Percentiles rank a stretch among this genome's conserved stretches.
Evolutionary conservation across 1,140 invertebrate species (phyloP).

Genomic region (Drosophila jambulina): DNA sequence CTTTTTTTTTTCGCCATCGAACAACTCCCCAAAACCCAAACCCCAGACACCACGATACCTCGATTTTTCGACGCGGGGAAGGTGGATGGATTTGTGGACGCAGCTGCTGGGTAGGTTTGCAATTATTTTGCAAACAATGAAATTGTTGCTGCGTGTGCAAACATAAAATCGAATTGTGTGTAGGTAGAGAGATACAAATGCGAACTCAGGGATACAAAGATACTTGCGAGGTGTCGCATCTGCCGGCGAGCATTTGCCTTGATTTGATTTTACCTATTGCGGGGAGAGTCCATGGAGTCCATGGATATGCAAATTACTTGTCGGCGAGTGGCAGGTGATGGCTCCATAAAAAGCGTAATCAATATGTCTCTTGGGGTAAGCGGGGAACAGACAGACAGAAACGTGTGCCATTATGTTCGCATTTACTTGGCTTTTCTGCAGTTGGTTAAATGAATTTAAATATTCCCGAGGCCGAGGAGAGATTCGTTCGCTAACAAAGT

Average conservation of each 20-base stretch:
- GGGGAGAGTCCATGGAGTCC: conserved; percentile 49
- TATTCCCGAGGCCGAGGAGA: not conserved
- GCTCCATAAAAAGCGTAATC: conserved; percentile 69
- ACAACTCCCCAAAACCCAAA: conserved; percentile 1
- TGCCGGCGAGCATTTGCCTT: conserved; percentile 67
- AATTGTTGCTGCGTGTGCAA: conserved; percentile 83
- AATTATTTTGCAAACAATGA: conserved; percentile 84
- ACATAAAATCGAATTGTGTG: conserved; percentile 81
- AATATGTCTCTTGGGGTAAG: conserved; percentile 36
- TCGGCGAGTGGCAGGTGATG: conserved; percentile 68
- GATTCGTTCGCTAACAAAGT: conserved; percentile 61
- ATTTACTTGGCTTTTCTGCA: conserved; percentile 31
- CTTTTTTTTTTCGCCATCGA: conserved; percentile 11
- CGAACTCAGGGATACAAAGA: conserved; percentile 22
- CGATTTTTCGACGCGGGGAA: conserved; percentile 1
- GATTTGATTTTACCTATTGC: conserved; percentile 76
- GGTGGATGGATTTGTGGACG: conserved; percentile 43
- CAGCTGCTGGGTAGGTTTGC: conserved; percentile 73
- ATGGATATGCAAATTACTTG: conserved; percentile 72
- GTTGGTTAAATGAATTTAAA: conserved; percentile 24
- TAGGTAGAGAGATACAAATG: conserved; percentile 51
- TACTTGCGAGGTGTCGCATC: conserved; percentile 69
- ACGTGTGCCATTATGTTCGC: conserved; percentile 42
- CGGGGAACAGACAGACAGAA: not conserved
- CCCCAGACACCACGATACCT: not conserved